These are phyloP conservation scores for Trichomalopsis sarcophagae DNA, from an alignment of 1,140 invertebrate genomes.

Conservation along the genomic window DNA sequence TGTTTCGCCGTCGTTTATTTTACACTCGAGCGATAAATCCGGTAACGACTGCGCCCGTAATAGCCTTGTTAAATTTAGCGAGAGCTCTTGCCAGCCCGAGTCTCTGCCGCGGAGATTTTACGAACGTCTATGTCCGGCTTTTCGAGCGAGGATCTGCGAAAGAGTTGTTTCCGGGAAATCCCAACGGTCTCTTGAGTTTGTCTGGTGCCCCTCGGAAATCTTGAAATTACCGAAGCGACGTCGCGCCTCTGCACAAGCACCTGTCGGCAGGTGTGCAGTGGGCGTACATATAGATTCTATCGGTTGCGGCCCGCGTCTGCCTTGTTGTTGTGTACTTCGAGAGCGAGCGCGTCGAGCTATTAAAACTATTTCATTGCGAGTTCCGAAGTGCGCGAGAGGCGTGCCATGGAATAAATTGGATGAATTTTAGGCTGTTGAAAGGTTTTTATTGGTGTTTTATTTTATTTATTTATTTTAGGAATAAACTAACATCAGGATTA, in stretches of 20 bases:
- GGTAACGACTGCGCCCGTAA: background rate
- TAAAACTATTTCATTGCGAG: background rate
- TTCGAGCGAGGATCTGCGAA: background rate
- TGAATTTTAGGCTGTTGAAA: background rate
- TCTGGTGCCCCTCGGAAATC: constrained; percentile 47
- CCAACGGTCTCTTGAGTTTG: background rate
- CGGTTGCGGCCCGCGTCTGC: background rate
- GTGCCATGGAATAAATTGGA: background rate
- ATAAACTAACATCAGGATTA: too few relatives aligned
- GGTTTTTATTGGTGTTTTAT: too few relatives aligned
- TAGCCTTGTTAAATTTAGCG: constrained; percentile 13
- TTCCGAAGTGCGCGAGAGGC: background rate
- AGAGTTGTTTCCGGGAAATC: constrained; percentile 13
- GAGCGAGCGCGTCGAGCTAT: background rate
- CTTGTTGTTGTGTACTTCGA: background rate
- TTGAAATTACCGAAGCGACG: constrained; percentile 51
- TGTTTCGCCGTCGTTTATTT: background rate
- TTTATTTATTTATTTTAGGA: too few relatives aligned
- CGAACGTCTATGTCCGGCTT: constrained; percentile 11
- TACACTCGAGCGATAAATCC: constrained; percentile 22
- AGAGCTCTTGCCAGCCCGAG: background rate
- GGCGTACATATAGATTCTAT: constrained; percentile 28
- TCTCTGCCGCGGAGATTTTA: background rate
- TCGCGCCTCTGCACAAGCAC: constrained; percentile 54
- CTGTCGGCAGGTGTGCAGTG: constrained; percentile 64